Evolutionary conservation across 1,140 invertebrate genomes (phyloP), one percentile per base, ranked within the genome.

Genomic region (Brachionus koreanus): DNA sequence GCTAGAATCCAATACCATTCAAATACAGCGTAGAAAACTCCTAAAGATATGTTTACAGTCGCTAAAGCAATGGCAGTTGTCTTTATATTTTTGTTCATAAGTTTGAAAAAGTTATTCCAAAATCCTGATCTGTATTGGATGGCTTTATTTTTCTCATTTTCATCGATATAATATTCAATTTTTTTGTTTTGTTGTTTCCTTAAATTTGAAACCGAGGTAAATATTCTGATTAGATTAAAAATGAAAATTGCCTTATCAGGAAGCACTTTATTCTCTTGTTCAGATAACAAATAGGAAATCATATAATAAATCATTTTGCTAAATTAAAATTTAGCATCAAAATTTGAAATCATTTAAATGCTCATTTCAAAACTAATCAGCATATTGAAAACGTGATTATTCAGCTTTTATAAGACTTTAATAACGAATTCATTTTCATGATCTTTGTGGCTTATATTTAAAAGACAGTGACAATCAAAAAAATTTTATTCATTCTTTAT

Each of bases 11-110:
- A 79, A 35, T 84, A 43, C 35, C 39, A 42, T 10, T 83, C 42
- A 2, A 83, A 39, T 10, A 83, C 82, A 9, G 84, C 84, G 25
- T 84, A 35, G 42, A 84, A 84, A 5, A 84, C 82, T 7, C 85
- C 85, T 16, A 85, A 79, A 9, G 83, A 83, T 33, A 85, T 84
- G 52, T 84, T 85, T 1, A 83, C 72, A 10, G 83, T 52, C 5
- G 83, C 85, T 12, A 84, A 19, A 25, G 82, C 10, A 46, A 85
- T 82, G 35, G 69, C 76, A 5, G 65, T 19, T 29, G 75, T 35
- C 0, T 25, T 33, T 12, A 79, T 61, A 61, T 39, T 79, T 61
- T 57, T 61, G 23, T n/a, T 29, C 10, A 79, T 23, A 19, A 43
- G 12, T 61, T 35, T 79, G 1, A 57, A 16, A n/a, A 35, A 39